phyloP scores from a whole-genome alignment of 2,797 vertebrate species.

The Lutjanus campechanus region DNA sequence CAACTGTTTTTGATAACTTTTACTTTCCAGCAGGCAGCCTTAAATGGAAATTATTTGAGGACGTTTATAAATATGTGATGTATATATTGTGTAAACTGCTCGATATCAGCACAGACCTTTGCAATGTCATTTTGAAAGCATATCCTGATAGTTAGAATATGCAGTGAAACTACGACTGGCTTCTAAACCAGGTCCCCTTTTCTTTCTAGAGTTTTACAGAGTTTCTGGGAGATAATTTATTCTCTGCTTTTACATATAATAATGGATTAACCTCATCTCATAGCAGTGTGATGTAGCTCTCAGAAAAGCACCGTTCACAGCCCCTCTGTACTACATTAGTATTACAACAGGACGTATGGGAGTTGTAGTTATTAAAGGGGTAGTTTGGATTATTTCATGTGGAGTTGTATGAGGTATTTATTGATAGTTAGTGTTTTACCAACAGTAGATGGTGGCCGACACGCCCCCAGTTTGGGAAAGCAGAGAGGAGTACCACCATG shows the following conservation, averaged over 20 bases:
- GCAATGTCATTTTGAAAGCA: conserved; percentile 62
- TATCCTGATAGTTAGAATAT: conserved; percentile 53
- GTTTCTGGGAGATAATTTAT: conserved; percentile 50
- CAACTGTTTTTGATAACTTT: conserved; percentile 65
- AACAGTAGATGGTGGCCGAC: no score
- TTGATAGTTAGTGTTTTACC: no score
- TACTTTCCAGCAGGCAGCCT: conserved; percentile 70
- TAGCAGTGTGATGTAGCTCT: conserved; percentile 62
- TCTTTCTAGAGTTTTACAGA: conserved; percentile 50
- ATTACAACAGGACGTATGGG: conserved; percentile 26
- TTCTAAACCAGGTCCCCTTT: conserved; percentile 17
- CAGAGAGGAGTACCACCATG: no score
- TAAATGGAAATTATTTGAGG: conserved; percentile 68
- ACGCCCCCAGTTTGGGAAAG: no score
- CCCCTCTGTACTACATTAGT: conserved; percentile 49
- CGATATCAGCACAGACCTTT: conserved; percentile 69
- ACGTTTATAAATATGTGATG: conserved; percentile 75
- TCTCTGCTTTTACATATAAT: conserved; percentile 46
- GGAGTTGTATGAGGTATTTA: no score
- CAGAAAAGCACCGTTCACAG: conserved; percentile 23
- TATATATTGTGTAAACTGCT: conserved; percentile 76
- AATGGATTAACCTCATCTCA: conserved; percentile 41
- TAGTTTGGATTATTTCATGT: no score
- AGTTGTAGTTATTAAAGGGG: conserved; percentile 16
- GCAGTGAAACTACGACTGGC: conserved; percentile 37